phyloP scores from a whole-genome alignment of 2,797 vertebrate species.

The Arctocebus calabarensis region DNA sequence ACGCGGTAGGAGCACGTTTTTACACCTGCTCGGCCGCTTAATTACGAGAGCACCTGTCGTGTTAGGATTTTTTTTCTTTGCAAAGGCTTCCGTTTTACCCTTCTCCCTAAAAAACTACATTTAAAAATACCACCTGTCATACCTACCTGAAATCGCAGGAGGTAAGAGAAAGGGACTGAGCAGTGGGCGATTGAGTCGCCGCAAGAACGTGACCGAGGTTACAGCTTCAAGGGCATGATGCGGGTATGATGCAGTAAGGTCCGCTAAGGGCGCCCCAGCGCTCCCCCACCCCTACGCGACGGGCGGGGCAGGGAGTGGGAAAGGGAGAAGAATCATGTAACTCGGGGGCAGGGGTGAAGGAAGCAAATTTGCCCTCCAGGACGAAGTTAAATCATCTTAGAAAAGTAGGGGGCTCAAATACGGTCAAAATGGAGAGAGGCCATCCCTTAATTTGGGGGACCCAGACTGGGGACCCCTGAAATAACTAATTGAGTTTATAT shows the following conservation, averaged over 20 bases:
- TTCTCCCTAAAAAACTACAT: slow-evolving; percentile 48
- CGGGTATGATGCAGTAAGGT: slow-evolving; percentile 83
- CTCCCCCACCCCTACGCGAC: slow-evolving; percentile 81
- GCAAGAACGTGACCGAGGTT: slow-evolving; percentile 82
- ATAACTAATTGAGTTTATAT: slow-evolving; percentile 52
- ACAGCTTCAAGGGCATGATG: slow-evolving; percentile 84
- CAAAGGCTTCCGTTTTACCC: slow-evolving; percentile 69
- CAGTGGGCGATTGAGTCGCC: slow-evolving; percentile 76
- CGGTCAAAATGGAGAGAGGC: slow-evolving; percentile 28
- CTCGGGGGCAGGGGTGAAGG: not conserved
- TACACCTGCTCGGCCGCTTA: slow-evolving; percentile 74
- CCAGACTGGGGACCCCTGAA: slow-evolving; percentile 40
- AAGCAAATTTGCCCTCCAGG: slow-evolving; percentile 35
- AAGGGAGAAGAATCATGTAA: slow-evolving; percentile 26
- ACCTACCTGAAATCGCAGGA: slow-evolving; percentile 78
- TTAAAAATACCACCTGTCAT: slow-evolving; percentile 75
- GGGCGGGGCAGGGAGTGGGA: slow-evolving; percentile 52
- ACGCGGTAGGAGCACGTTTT: slow-evolving; percentile 63
- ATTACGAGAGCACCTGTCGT: slow-evolving; percentile 79
- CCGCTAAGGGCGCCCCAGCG: slow-evolving; percentile 73
- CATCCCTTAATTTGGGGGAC: slow-evolving; percentile 15
- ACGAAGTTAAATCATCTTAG: slow-evolving; percentile 28
- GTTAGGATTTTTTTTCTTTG: not conserved
- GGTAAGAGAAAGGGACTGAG: slow-evolving; percentile 70
- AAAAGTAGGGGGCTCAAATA: slow-evolving; percentile 5